These are phyloP conservation scores for Ginglymostoma cirratum DNA, from an alignment of 2,113 vertebrate species.

Conservation along the genomic window DNA sequence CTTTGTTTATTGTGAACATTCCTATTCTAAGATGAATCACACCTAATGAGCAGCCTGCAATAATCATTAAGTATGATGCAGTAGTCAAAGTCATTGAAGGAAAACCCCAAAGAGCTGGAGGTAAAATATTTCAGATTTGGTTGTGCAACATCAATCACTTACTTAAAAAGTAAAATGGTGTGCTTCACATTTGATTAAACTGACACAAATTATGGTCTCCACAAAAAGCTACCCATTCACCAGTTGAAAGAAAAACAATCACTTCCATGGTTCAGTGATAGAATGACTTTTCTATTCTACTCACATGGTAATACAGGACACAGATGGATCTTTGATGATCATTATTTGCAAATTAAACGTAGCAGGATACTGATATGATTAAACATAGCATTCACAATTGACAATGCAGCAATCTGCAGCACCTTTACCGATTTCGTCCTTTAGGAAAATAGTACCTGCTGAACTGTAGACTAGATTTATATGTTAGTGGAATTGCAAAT, in stretches of 20 bases:
- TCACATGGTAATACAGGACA: background rate
- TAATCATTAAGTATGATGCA: background rate
- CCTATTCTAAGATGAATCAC: background rate
- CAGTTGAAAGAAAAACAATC: background rate
- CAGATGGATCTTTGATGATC: background rate
- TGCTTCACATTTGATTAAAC: background rate
- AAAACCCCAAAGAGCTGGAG: background rate
- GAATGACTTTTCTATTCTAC: background rate
- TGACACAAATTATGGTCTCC: background rate
- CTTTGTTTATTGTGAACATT: background rate
- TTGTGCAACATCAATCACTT: background rate
- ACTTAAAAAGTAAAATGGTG: background rate
- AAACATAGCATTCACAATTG: background rate
- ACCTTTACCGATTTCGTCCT: background rate
- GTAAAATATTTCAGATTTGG: background rate
- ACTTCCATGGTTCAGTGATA: background rate
- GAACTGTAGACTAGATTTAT: too few species aligned
- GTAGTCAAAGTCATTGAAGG: background rate
- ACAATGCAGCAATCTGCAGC: background rate
- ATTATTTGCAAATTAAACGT: background rate
- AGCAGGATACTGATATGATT: background rate
- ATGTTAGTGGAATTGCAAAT: too few species aligned
- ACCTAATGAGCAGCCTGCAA: background rate
- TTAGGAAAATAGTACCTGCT: too few species aligned
- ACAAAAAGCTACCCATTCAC: background rate